phyloP scores from a whole-genome alignment of 2,113 vertebrate species.

The Scophthalmus maximus region DNA sequence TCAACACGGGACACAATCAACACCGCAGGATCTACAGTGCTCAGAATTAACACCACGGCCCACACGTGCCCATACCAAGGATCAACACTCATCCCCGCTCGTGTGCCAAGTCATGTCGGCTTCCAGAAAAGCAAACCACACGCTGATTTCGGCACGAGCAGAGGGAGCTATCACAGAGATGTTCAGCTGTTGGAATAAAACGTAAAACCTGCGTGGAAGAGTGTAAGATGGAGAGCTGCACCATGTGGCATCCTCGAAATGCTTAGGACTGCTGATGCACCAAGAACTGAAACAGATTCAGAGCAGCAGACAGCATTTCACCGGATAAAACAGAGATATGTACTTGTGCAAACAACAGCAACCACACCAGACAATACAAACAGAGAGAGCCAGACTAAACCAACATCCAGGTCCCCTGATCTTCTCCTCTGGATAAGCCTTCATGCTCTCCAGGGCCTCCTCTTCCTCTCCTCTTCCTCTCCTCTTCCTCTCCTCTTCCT shows the following conservation, averaged over 20 bases:
- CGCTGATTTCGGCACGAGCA: constrained; percentile 35
- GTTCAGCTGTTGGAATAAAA: constrained; percentile 26
- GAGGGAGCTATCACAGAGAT: constrained; percentile 12
- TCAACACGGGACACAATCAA: constrained; percentile 78
- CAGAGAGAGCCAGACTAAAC: constrained; percentile 55
- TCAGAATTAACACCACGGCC: constrained; percentile 59
- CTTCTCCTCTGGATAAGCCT: constrained; percentile 48
- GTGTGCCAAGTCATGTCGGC: constrained; percentile 30
- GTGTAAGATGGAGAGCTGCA: neutral
- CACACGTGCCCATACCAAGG: constrained; percentile 55
- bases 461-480: neutral
- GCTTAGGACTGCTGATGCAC: neutral
- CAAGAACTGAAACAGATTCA: constrained; percentile 19
- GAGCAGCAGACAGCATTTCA: constrained; percentile 21
- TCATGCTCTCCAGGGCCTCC: constrained; percentile 10
- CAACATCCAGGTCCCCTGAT: constrained; percentile 55
- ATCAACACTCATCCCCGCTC: constrained; percentile 37
- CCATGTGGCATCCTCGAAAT: neutral
- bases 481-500: neutral
- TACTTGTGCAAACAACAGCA: constrained; percentile 58
- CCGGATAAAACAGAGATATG: constrained; percentile 26
- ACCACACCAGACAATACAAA: constrained; percentile 60
- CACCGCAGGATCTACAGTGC: constrained; percentile 52
- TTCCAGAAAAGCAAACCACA: constrained; percentile 32
- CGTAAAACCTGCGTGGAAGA: constrained; percentile 1